A percentile compares a stretch with the other conserved stretches of the same genome.
These are phyloP conservation scores for Campopleginae sp. DNA, from an alignment of 2,888 invertebrate species.

Conservation along the genomic window DNA sequence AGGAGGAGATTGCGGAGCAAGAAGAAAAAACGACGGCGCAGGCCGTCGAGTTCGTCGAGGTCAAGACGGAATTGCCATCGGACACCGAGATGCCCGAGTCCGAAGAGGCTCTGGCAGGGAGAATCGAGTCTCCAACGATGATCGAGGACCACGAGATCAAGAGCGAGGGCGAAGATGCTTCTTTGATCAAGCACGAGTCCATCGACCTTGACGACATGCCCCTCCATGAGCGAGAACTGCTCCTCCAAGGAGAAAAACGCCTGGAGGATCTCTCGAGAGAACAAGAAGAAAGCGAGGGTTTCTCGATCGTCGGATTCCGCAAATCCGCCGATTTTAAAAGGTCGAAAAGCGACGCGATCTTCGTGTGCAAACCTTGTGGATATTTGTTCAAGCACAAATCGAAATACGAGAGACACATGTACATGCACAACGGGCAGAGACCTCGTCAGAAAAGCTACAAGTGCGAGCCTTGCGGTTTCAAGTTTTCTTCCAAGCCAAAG, in stretches of 20 bases:
- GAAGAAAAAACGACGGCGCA: neutral
- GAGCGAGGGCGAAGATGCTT: neutral
- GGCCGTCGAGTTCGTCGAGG: conserved; percentile 21
- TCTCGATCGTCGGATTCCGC: neutral
- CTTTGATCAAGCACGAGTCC: conserved; percentile 18
- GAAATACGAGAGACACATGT: conserved; percentile 52
- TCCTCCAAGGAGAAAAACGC: neutral
- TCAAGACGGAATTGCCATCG: conserved; percentile 24
- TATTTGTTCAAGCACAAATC: conserved; percentile 48
- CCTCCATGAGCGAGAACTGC: conserved; percentile 26
- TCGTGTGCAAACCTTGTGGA: conserved; percentile 47
- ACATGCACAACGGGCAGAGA: conserved; percentile 71
- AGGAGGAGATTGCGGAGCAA: neutral
- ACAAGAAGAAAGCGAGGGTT: neutral
- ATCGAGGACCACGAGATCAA: neutral
- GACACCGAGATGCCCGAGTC: neutral
- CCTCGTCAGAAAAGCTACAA: conserved; percentile 79
- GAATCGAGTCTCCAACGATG: neutral
- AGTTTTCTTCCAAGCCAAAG: conserved; percentile 73
- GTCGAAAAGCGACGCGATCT: neutral
- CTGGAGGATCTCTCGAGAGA: neutral
- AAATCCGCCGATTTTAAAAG: conserved; percentile 2
- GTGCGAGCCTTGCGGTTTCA: conserved; percentile 84
- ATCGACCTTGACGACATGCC: conserved; percentile 33
- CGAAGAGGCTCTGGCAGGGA: neutral